Conservation (phyloP, 2,113 vertebrate species). For the Nibea coibor region DNA sequence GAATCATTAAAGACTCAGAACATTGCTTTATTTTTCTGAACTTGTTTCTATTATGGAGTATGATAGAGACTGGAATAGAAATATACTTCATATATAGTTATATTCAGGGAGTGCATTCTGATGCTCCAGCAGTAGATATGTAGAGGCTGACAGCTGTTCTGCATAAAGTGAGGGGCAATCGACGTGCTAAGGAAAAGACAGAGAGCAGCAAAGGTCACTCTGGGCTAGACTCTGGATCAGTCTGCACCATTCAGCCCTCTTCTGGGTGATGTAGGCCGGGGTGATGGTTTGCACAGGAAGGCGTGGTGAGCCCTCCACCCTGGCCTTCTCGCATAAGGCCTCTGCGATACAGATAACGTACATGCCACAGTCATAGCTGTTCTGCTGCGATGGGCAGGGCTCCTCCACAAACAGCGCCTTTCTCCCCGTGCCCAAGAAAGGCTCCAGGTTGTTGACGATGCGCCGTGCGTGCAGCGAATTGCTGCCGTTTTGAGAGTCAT, state of each 20-base stretch:
- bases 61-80: constrained; percentile 47
- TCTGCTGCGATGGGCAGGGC: constrained; percentile 91
- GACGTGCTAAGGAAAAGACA: constrained; percentile 50
- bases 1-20: constrained; percentile 34
- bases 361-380: constrained; percentile 99
- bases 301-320: constrained; percentile 73
- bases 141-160: constrained; percentile 41
- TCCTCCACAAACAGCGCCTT: constrained; percentile 89
- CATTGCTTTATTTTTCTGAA: constrained; percentile 39
- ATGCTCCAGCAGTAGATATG: constrained; percentile 62
- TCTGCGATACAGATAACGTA: constrained; percentile 95
- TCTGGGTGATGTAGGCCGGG: constrained; percentile 91
- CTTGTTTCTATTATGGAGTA: constrained; percentile 17
- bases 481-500: constrained; percentile 92
- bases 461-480: constrained; percentile 91
- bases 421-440: constrained; percentile 84
- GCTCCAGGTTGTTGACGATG: constrained; percentile 89
- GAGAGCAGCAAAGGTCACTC: constrained; percentile 76
- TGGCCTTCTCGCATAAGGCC: constrained; percentile 87
- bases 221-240: constrained; percentile 88
- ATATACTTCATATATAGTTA: constrained; percentile 52
- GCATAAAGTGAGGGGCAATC: constrained; percentile 17
- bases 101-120: constrained; percentile 62
- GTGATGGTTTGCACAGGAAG: constrained; percentile 88
- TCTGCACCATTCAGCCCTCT: constrained; percentile 90